A percentile compares a stretch with the other conserved stretches of the same genome.
phyloP scores from a whole-genome alignment of 2,797 vertebrate genomes.

The Rhynchonycteris naso region DNA sequence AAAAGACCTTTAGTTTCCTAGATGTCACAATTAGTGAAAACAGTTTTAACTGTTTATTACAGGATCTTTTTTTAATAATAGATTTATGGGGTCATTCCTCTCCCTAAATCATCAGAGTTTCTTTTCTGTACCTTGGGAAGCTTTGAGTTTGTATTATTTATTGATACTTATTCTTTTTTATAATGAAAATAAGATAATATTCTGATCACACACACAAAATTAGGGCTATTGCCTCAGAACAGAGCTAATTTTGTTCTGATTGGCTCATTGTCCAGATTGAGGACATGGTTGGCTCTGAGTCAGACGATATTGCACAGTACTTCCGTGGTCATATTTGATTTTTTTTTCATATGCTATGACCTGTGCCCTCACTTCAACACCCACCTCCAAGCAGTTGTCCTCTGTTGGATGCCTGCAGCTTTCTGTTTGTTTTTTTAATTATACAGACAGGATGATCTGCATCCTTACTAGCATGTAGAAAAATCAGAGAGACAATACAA shows the following conservation, averaged over 20 bases:
- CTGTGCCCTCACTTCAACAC: constrained; percentile 26
- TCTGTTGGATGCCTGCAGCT: constrained; percentile 72
- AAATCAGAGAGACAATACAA: constrained; percentile 77
- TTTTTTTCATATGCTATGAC: constrained; percentile 69
- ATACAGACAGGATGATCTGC: constrained; percentile 74
- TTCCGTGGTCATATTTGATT: constrained; percentile 12
- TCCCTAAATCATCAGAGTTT: not conserved
- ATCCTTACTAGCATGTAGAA: constrained; percentile 80
- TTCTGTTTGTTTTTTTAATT: constrained; percentile 79
- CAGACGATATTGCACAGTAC: not conserved
- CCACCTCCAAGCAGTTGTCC: constrained; percentile 46
- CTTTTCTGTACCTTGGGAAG: constrained; percentile 43
- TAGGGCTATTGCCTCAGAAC: not conserved
- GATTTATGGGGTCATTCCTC: constrained; percentile 30
- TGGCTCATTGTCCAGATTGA: constrained; percentile 40
- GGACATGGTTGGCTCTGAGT: constrained; percentile 35
- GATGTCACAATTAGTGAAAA: constrained; percentile 41
- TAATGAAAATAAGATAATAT: constrained; percentile 39
- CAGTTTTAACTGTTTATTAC: not conserved
- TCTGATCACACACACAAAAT: not conserved
- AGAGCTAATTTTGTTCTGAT: constrained; percentile 7
- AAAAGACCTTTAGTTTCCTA: constrained; percentile 17
- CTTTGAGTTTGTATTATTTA: constrained; percentile 41
- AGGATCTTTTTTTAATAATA: constrained; percentile 53
- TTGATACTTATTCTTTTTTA: constrained; percentile 24